Conservation (phyloP, 2,797 vertebrate genomes). For the Chrosomus eos region DNA sequence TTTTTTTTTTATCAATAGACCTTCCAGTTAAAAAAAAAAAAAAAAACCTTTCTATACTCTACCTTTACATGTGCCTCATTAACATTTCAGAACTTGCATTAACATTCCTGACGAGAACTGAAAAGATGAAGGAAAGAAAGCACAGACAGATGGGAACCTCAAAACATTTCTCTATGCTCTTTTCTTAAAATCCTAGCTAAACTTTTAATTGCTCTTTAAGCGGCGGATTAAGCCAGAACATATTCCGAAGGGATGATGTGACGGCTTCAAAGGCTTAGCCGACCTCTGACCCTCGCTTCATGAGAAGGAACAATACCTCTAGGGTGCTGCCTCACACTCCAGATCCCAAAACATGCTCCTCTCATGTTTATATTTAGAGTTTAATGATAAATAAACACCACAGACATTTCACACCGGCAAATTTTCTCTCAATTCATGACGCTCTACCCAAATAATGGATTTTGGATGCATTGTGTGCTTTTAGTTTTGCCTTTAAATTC, state of each 20-base stretch:
- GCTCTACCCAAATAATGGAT: background rate
- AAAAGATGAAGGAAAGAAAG: slow-evolving; percentile 38
- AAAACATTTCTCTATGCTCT: slow-evolving; percentile 68
- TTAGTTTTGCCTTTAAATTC: background rate
- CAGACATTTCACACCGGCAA: background rate
- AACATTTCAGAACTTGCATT: slow-evolving; percentile 43
- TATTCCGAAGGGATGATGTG: slow-evolving; percentile 72
- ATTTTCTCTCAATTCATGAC: background rate
- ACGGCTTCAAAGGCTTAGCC: slow-evolving; percentile 74
- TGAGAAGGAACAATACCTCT: slow-evolving; percentile 62
- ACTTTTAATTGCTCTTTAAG: slow-evolving; percentile 85
- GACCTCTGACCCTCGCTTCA: slow-evolving; percentile 73
- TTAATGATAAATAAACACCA: slow-evolving; percentile 16
- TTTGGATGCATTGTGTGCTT: slow-evolving; percentile 5
- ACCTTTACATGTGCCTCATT: slow-evolving; percentile 48
- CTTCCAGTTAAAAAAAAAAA: slow-evolving; percentile 27
- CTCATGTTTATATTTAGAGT: slow-evolving; percentile 11
- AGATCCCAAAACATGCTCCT: slow-evolving; percentile 2
- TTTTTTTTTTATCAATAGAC: slow-evolving; percentile 9
- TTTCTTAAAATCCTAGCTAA: slow-evolving; percentile 75
- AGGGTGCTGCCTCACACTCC: slow-evolving; percentile 29
- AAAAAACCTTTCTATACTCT: slow-evolving; percentile 54
- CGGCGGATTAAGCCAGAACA: slow-evolving; percentile 76
- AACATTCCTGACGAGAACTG: slow-evolving; percentile 27
- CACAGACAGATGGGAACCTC: slow-evolving; percentile 63